Conservation (phyloP, 1,140 invertebrate species). For the Anastrepha ludens region DNA sequence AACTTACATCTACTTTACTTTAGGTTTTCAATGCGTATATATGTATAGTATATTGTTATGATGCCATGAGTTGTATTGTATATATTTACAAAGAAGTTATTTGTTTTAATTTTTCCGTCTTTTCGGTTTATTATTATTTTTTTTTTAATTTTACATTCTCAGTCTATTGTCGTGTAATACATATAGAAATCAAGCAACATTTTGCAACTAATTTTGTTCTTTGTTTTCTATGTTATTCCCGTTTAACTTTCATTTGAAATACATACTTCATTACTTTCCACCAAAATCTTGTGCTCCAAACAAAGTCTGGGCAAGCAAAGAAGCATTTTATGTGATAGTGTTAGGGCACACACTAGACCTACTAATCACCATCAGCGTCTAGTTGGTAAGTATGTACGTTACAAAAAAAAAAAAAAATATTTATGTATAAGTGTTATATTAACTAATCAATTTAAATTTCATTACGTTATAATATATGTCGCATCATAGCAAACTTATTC, state of each 20-base stretch:
- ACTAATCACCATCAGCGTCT: too few relatives aligned
- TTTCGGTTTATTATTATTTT: not conserved
- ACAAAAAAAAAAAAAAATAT: not conserved
- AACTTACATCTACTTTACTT: not conserved
- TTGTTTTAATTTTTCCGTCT: not conserved
- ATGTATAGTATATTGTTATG: not conserved
- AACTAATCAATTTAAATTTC: not conserved
- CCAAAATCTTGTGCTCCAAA: too few relatives aligned
- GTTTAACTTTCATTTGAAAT: not conserved
- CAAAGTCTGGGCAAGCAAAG: too few relatives aligned
- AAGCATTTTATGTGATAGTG: too few relatives aligned
- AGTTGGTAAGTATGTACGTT: not conserved
- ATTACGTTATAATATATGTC: not conserved
- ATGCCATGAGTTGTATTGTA: constrained; percentile 41
- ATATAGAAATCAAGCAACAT: not conserved
- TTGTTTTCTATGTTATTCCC: not conserved
- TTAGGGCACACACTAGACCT: too few relatives aligned
- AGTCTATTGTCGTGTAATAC: constrained; percentile 56
- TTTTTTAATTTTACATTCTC: not conserved
- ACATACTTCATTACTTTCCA: not conserved
- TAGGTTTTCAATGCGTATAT: not conserved
- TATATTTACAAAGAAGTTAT: constrained; percentile 23
- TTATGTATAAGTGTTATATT: not conserved
- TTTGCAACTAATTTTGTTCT: not conserved
- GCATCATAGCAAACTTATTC: not conserved